Evolutionary conservation across 2,888 invertebrate genomes (phyloP).

Genomic region (Drosophila diplacantha): DNA sequence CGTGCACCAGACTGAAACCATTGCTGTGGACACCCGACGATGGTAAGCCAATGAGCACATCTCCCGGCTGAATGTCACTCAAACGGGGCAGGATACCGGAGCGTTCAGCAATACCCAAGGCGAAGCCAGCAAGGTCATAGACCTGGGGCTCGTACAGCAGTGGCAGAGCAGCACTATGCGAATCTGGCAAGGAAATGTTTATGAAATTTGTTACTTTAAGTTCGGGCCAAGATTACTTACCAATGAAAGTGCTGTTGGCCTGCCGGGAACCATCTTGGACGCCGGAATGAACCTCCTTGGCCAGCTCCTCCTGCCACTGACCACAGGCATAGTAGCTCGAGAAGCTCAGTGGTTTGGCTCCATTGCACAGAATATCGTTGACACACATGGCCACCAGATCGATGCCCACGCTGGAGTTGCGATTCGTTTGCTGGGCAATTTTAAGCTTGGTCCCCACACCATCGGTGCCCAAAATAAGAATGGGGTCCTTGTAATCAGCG

Average conservation of each 20-base stretch:
- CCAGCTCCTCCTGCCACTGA: constrained; percentile 84
- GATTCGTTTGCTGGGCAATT: constrained; percentile 88
- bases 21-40: constrained; percentile 98
- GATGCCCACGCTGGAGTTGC: constrained; percentile 90
- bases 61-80: constrained; percentile 85
- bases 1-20: constrained; percentile 95
- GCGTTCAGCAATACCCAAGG: constrained; percentile 94
- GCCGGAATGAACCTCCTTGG: constrained; percentile 79
- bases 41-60: constrained; percentile 91
- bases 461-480: constrained; percentile 95
- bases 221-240: constrained; percentile 78
- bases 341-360: constrained; percentile 96
- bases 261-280: constrained; percentile 91
- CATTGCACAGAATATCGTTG: constrained; percentile 97
- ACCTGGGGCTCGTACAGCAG: constrained; percentile 91
- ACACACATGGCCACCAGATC: constrained; percentile 99
- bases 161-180: constrained; percentile 97
- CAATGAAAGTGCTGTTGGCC: constrained; percentile 91
- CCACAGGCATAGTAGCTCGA: constrained; percentile 96
- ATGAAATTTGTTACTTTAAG: too few relatives aligned
- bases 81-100: constrained; percentile 85
- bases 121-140: constrained; percentile 97
- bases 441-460: constrained; percentile 99
- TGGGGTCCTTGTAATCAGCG: constrained; percentile 83
- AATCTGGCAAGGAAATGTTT: constrained; percentile 79